A percentile compares a stretch with the other conserved stretches of the same genome.
Evolutionary conservation across 2,797 vertebrate species (phyloP).

Genomic region (Labeo calbasu): DNA sequence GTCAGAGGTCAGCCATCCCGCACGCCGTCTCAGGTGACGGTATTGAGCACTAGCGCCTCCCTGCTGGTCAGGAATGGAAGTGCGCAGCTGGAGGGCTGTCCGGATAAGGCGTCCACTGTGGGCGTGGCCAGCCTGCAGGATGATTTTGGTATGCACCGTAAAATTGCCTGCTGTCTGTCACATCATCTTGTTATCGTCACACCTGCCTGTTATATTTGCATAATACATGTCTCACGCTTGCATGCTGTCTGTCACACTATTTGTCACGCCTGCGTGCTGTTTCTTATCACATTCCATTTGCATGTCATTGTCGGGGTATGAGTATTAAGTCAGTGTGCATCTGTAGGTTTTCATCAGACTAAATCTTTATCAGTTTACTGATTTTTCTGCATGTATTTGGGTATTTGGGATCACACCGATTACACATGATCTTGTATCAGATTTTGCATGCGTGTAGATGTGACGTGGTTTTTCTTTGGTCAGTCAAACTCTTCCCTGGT

Average conservation of each 20-base stretch:
- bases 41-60: slow-evolving; percentile 94
- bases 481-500: not conserved
- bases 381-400: slow-evolving; percentile 1
- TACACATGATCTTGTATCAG: not conserved
- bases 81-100: slow-evolving; percentile 94
- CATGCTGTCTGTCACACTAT: slow-evolving; percentile 12
- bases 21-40: slow-evolving; percentile 93
- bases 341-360: not conserved
- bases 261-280: slow-evolving; percentile 2
- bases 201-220: slow-evolving; percentile 6
- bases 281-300: not conserved
- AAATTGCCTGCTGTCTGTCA: slow-evolving; percentile 9
- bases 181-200: not conserved
- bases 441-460: not conserved
- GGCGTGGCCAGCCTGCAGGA: slow-evolving; percentile 95
- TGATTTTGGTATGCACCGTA: slow-evolving; percentile 86
- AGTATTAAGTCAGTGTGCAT: not conserved
- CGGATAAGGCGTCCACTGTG: slow-evolving; percentile 93
- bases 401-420: not conserved
- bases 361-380: not conserved
- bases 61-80: slow-evolving; percentile 99
- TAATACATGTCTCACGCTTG: not conserved
- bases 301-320: not conserved
- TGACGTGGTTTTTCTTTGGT: not conserved
- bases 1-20: slow-evolving; percentile 91